A percentile compares a stretch with the other conserved stretches of the same genome.
These are phyloP conservation scores for Trichonephila clavata DNA, from an alignment of 1,140 invertebrate species.

Conservation along the genomic window DNA sequence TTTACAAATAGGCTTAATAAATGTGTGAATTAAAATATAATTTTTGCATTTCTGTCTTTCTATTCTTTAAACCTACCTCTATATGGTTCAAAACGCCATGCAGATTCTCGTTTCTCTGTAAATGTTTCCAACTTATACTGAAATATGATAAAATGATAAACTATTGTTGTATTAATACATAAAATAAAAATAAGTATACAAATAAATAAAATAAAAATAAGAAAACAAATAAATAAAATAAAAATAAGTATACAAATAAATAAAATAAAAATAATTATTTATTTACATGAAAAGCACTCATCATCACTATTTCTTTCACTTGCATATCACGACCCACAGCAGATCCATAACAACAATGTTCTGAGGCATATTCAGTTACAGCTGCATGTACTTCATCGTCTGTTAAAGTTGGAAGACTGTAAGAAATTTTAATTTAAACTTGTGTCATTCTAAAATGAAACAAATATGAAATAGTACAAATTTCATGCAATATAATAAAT, in stretches of 20 bases:
- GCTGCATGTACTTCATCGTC: constrained; percentile 82
- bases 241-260: too few species aligned
- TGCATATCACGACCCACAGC: constrained; percentile 82
- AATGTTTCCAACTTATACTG: constrained; percentile 85
- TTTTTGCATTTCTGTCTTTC: too few species aligned
- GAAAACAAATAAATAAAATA: background rate
- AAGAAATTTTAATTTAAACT: background rate
- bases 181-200: too few species aligned
- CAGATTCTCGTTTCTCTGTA: constrained; percentile 83
- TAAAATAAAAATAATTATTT: background rate
- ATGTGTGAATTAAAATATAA: too few species aligned
- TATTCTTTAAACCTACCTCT: constrained; percentile 78
- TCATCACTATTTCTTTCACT: constrained; percentile 82
- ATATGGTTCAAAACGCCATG: constrained; percentile 83
- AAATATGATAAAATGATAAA: constrained; percentile 53
- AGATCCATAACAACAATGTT: constrained; percentile 84
- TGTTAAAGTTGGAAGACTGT: constrained; percentile 79
- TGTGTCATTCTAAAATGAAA: background rate
- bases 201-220: background rate
- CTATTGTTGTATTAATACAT: background rate
- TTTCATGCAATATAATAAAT: too few species aligned
- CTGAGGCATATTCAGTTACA: constrained; percentile 81
- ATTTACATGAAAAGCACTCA: constrained; percentile 83
- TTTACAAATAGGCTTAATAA: too few species aligned
- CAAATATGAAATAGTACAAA: background rate